phyloP scores from a whole-genome alignment of 2,888 invertebrate species.

The Lucinisca nassula region DNA sequence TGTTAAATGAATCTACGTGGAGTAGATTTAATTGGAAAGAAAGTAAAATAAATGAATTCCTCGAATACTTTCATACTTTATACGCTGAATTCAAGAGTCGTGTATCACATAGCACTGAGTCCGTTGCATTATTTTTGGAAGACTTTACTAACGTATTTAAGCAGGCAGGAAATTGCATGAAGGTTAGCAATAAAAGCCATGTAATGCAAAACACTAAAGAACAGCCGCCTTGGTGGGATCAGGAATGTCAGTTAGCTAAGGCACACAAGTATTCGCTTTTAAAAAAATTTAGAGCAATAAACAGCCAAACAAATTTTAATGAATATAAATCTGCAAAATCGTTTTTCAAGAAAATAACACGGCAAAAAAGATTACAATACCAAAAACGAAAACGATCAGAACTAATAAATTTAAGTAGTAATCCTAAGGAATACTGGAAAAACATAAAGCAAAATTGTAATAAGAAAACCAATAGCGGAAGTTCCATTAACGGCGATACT shows the following conservation, averaged over 20 bases:
- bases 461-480: background rate
- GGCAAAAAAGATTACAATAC: background rate
- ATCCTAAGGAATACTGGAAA: background rate
- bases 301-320: background rate
- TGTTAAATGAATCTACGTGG: background rate
- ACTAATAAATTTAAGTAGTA: background rate
- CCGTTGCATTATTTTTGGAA: no score
- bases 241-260: background rate
- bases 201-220: background rate
- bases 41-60: no score
- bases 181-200: background rate
- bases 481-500: background rate
- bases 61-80: no score
- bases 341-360: background rate
- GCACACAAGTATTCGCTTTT: background rate
- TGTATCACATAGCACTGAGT: no score
- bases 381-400: background rate
- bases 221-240: background rate
- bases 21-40: background rate
- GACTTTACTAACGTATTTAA: background rate
- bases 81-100: no score
- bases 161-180: background rate
- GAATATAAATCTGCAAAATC: background rate
- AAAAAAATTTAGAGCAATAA: background rate
- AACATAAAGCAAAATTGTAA: background rate